Conservation (phyloP, 2,113 vertebrate genomes). For the Cynoglossus semilaevis region DNA sequence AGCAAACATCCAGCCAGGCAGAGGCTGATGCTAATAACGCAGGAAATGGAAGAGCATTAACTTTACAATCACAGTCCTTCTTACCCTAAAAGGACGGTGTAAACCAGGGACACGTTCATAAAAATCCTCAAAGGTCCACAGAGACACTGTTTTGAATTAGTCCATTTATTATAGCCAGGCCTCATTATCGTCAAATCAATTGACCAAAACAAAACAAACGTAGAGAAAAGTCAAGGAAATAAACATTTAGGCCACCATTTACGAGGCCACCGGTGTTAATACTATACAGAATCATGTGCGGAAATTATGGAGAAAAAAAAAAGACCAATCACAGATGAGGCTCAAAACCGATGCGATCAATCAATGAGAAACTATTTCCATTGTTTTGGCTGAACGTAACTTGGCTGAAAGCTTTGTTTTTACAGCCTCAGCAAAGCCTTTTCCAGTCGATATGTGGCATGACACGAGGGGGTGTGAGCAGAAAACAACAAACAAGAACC, state of each 20-base stretch:
- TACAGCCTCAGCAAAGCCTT: conserved; percentile 22
- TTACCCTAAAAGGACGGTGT: no score
- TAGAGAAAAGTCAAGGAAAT: no score
- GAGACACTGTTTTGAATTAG: conserved; percentile 30
- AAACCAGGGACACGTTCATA: no score
- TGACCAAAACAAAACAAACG: conserved; percentile 37
- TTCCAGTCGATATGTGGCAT: conserved; percentile 16
- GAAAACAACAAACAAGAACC: conserved; percentile 37
- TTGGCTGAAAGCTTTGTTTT: conserved; percentile 23
- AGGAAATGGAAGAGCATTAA: no score
- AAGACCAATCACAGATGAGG: no score
- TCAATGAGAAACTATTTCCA: conserved; percentile 31
- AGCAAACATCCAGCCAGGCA: conserved; percentile 1
- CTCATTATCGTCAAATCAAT: no score
- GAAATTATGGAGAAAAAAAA: no score
- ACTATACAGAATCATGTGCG: no score
- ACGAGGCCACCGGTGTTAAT: no score
- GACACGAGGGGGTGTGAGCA: not conserved
- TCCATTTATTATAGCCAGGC: conserved; percentile 8
- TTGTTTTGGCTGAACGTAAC: conserved; percentile 38
- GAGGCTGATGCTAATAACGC: conserved; percentile 19
- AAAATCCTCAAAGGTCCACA: no score
- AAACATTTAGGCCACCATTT: no score
- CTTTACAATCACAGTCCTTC: no score
- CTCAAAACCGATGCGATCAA: conserved; percentile 40